These are phyloP conservation scores for Hypothenemus hampei DNA, from an alignment of 1,140 invertebrate genomes.

Conservation along the genomic window DNA sequence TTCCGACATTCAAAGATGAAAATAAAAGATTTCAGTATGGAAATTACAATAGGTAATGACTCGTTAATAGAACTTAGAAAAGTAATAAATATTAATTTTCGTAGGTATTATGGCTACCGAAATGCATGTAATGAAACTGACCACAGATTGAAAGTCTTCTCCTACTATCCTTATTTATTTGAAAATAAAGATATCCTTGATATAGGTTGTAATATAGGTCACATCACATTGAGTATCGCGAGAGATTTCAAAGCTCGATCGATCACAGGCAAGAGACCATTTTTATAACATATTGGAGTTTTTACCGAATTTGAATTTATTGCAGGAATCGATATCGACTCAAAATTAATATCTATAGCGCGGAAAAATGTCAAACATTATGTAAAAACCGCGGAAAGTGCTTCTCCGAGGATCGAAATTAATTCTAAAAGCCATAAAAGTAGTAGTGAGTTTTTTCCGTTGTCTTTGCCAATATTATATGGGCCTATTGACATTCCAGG, in stretches of 20 bases:
- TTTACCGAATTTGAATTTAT: not conserved
- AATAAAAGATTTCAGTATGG: constrained; percentile 84
- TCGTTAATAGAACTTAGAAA: not conserved
- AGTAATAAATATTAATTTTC: constrained; percentile 31
- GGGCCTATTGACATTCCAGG: constrained; percentile 68
- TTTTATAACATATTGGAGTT: too few relatives aligned
- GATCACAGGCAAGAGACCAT: constrained; percentile 53
- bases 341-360: constrained; percentile 76
- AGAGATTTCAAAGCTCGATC: constrained; percentile 76
- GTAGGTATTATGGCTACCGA: constrained; percentile 89
- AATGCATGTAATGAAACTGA: constrained; percentile 78
- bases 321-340: constrained; percentile 93
- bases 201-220: constrained; percentile 96
- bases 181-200: constrained; percentile 88
- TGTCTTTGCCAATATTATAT: constrained; percentile 79
- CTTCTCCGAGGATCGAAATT: constrained; percentile 24
- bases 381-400: constrained; percentile 50
- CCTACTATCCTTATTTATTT: constrained; percentile 76
- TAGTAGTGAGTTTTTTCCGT: constrained; percentile 66
- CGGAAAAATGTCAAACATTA: constrained; percentile 78
- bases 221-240: constrained; percentile 84
- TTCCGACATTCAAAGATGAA: constrained; percentile 69
- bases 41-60: constrained; percentile 79
- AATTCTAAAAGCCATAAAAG: constrained; percentile 23
- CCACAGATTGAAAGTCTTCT: constrained; percentile 73